Percentiles rank a stretch among this genome's conserved stretches.
phyloP scores from a whole-genome alignment of 2,888 invertebrate species.

The Chironomus tentans region DNA sequence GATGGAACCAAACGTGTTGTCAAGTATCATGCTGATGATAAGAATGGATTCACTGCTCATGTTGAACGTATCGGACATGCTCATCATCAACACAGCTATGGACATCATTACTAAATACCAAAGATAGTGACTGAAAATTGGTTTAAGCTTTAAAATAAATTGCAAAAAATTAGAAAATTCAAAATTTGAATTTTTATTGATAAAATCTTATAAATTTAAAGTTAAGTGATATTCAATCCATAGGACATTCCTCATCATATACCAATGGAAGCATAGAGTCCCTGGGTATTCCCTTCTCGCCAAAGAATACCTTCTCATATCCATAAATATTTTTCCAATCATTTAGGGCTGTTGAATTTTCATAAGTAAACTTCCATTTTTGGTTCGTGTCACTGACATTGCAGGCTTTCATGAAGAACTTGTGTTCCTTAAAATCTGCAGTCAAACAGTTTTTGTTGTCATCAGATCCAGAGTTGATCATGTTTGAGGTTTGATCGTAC shows the following conservation, averaged over 20 bases:
- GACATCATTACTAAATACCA: neutral
- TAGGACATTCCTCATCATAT: neutral
- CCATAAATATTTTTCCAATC: slow-evolving; percentile 11
- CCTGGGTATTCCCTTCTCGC: neutral
- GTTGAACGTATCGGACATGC: neutral
- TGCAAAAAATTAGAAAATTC: too few species aligned
- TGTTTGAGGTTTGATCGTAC: slow-evolving; percentile 46
- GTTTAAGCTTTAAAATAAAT: too few species aligned
- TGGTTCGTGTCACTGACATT: neutral
- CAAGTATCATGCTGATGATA: neutral
- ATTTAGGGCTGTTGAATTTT: neutral
- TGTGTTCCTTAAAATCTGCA: neutral
- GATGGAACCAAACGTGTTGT: neutral
- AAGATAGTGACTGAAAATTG: too few species aligned
- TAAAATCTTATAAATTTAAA: too few species aligned
- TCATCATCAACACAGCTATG: neutral
- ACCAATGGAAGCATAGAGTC: neutral
- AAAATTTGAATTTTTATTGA: too few species aligned
- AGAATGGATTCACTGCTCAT: neutral
- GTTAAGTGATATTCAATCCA: too few species aligned
- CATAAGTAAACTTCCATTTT: slow-evolving; percentile 17
- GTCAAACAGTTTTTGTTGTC: neutral
- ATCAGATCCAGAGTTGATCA: neutral
- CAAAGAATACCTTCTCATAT: neutral
- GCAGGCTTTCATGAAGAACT: neutral